Evolutionary conservation across 2,797 vertebrate species (phyloP), one percentile per base, ranked within the genome.

Genomic region (Picus viridis): DNA sequence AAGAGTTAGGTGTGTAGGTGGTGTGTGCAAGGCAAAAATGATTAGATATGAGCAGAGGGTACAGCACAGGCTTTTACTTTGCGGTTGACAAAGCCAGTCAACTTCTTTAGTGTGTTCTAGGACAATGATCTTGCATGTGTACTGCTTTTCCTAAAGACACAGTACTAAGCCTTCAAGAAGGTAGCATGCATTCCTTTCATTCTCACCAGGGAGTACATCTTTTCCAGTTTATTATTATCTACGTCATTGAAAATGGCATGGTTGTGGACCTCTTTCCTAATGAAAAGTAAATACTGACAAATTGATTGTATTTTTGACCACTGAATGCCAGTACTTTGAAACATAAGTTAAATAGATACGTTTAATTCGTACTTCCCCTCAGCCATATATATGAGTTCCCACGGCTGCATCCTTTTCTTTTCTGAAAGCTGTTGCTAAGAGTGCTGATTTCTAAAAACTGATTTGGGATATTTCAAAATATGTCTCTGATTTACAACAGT

Each of bases 1-100:
- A 93, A 95, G 89, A 81, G 92, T 95, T 93, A 83, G 81, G 93
- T 95, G 93, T 95, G 95, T 96, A 75, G 96, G 95, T 94, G 95
- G 92, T 64, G 29, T 76, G 87, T 92, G 81, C 51, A 72, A 94
- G 68, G 83, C 73, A 85, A 88, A 93, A 93, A 93, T 39, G 7
- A 76, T 22, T 49, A 90, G 62, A 69, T 90, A 90, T 1, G 2
- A 93, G 49, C 51, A 45, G 53, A 90, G 53, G 62, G 36, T 85
- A 85, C 63, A 67, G 72, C 57, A 88, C 68, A 81, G 45, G 18
- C 57, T 93, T 29, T 89, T 57, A 68, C 10, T 63, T 82, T 61
- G 64, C 71, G 30, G 59, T 58, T 0, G 22, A 47, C n/a, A 45
- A 68, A 88, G 82, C 58, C 17, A 67, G 68, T 62, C 83, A 91